Base-by-base conservation (phyloP, 1,140 invertebrate species). In the Drosophila erecta region DNA sequence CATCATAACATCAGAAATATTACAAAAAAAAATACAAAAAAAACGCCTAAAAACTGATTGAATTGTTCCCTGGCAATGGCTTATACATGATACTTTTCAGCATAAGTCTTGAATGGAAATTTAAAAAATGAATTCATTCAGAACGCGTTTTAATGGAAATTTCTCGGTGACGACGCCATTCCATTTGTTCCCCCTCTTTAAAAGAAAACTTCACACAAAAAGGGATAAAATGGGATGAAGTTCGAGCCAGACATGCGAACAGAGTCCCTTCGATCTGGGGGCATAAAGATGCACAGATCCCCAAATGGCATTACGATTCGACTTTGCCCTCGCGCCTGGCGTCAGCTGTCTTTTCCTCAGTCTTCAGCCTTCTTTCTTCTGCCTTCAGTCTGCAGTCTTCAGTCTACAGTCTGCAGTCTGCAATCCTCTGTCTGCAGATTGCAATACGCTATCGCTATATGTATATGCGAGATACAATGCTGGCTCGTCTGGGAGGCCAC, bases 401-500 rank as follows among this genome's bases (percentile, higher is more conserved):
- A 5, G 20, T 50, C 56, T 49, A 0, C 14, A 35, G 43, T 37
- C 38, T 58, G 4, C 37, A 51, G 64, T 62, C 62, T 43, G 11
- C 27, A 61, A 46, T 59, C 35, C 46, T 0, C 22, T 22, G 58
- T 61, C 47, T 41, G n/a, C 22, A 30, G 46, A 33, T 46, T 60
- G 57, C 54, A 38, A 37, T 53, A 24, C 17, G 20, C 22, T 37
- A 44, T 44, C 49, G 33, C 33, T 17, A 56, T 60, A 20, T 51
- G 3, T 60, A 20, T 51, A 2, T 37, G n/a, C 24, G 24, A 12
- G 20, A 33, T 47, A 37, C 37, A 30, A 20, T 47, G 51, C n/a
- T 51, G 61, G 62, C 55, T 54, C 66, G 80, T 83, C 70, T 65
- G 54, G 74, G 40, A 15, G 59, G 54, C 44, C 35, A 65, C 64